phyloP scores from a whole-genome alignment of 2,113 vertebrate genomes.

The Rhinichthys klamathensis region DNA sequence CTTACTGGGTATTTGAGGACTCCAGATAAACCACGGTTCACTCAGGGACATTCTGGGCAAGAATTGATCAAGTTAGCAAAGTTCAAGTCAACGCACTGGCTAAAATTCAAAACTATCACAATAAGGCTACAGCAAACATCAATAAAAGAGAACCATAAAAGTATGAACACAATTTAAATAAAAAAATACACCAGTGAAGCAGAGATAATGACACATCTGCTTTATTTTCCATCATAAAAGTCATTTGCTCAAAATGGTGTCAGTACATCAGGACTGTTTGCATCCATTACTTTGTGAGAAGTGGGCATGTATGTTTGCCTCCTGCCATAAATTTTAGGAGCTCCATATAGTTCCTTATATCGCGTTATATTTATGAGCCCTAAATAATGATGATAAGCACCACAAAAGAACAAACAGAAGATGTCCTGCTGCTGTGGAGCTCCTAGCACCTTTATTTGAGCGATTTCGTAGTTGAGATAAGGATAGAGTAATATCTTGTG shows the following conservation, averaged over 20 bases:
- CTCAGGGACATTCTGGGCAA: background rate
- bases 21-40: background rate
- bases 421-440: background rate
- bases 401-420: slow-evolving; percentile 21
- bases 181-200: slow-evolving; percentile 29
- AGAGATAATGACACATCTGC: slow-evolving; percentile 65
- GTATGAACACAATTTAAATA: slow-evolving; percentile 30
- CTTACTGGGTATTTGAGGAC: background rate
- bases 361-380: slow-evolving; percentile 18
- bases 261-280: slow-evolving; percentile 19
- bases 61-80: background rate
- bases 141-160: slow-evolving; percentile 28
- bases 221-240: slow-evolving; percentile 41
- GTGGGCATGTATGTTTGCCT: slow-evolving; percentile 54
- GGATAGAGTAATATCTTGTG: background rate
- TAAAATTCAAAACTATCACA: background rate
- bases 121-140: background rate
- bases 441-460: background rate
- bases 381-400: slow-evolving; percentile 26
- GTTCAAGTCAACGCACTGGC: background rate
- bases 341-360: slow-evolving; percentile 29
- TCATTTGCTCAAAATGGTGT: slow-evolving; percentile 36
- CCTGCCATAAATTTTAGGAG: slow-evolving; percentile 25
- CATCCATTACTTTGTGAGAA: slow-evolving; percentile 62
- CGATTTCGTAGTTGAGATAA: background rate